Percentiles rank a stretch among this genome's conserved stretches.
phyloP scores from a whole-genome alignment of 2,113 vertebrate species.

The Osmerus mordax region DNA sequence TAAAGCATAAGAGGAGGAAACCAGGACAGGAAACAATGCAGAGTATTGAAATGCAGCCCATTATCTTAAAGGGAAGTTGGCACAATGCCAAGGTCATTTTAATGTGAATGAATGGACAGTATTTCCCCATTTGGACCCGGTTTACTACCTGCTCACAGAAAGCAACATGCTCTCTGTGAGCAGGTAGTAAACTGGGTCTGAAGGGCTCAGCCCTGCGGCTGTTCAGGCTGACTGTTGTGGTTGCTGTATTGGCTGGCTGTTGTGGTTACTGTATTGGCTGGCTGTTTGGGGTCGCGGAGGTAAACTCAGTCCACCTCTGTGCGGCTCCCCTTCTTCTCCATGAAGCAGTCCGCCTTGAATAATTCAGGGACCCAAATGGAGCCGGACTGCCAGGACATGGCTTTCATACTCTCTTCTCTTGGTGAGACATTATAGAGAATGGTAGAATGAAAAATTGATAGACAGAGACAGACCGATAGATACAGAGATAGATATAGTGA shows the following conservation, averaged over 20 bases:
- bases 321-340: no score
- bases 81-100: neutral
- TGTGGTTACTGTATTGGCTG: neutral
- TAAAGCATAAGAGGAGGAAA: neutral
- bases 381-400: constrained; percentile 26
- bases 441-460: constrained; percentile 4
- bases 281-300: no score
- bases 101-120: neutral
- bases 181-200: neutral
- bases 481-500: no score
- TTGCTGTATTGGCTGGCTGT: no score
- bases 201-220: neutral
- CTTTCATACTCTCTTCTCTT: constrained; percentile 18
- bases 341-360: constrained; percentile 17
- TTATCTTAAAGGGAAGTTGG: constrained; percentile 1
- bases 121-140: neutral
- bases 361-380: constrained; percentile 40
- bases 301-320: no score
- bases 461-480: no score
- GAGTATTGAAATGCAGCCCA: neutral
- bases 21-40: neutral
- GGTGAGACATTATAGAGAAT: constrained; percentile 2
- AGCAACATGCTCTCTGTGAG: neutral
- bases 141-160: neutral
- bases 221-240: constrained; percentile 6